Percentiles rank a stretch among this genome's conserved stretches.
Evolutionary conservation across 2,113 vertebrate species (phyloP).

Genomic region (Pan troglodytes): NHGRI_mPanTro3-v2.1_pri NC_072403.2:160669501-160670000

Average conservation of each 20-base stretch:
- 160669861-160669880: background rate
- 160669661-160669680: background rate
- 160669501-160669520: constrained; percentile 70
- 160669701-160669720: background rate
- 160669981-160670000: constrained; percentile 17
- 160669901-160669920: background rate
- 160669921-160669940: constrained; percentile 3
- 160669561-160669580: background rate
- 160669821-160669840: background rate
- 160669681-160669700: constrained; percentile 17
- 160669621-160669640: background rate
- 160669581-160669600: background rate
- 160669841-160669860: fast-evolving
- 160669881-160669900: background rate
- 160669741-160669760: background rate
- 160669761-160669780: background rate
- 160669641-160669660: constrained; percentile 16
- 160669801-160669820: background rate
- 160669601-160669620: fast-evolving
- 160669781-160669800: background rate
- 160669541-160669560: constrained; percentile 19
- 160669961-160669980: constrained; percentile 13
- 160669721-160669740: background rate
- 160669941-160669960: background rate
- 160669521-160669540: background rate